Conservation (phyloP, 2,888 invertebrate genomes). For the Arenicola marina region DNA sequence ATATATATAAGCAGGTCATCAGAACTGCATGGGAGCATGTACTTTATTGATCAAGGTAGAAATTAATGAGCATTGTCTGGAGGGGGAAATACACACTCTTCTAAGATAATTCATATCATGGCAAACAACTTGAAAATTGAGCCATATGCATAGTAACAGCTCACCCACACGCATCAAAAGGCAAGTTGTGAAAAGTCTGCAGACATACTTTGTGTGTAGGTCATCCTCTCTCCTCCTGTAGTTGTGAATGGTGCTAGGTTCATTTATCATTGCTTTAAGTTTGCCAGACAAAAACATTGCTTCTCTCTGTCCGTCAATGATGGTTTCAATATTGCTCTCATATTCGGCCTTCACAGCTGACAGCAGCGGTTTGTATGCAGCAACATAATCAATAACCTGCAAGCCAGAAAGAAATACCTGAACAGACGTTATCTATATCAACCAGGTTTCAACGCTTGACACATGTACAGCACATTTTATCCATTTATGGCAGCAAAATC, state of each 20-base stretch:
- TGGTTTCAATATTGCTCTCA: conserved; percentile 56
- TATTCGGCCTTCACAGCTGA: conserved; percentile 57
- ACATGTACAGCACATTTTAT: too few relatives aligned
- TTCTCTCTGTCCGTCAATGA: conserved; percentile 52
- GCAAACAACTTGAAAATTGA: too few relatives aligned
- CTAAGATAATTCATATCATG: too few relatives aligned
- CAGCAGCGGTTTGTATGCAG: conserved; percentile 54
- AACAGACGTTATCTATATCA: not conserved
- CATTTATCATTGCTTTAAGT: conserved; percentile 55
- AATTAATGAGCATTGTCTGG: too few relatives aligned
- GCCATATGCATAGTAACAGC: too few relatives aligned
- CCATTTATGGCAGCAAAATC: too few relatives aligned
- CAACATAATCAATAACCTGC: conserved; percentile 57
- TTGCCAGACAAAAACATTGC: conserved; percentile 53
- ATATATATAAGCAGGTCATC: too few relatives aligned
- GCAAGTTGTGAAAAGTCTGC: not conserved
- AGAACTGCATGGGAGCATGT: too few relatives aligned
- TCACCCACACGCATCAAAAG: too few relatives aligned
- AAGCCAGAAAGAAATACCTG: not conserved
- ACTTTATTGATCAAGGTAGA: too few relatives aligned
- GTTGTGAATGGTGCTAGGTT: conserved; percentile 55
- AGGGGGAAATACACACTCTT: too few relatives aligned
- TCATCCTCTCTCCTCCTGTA: conserved; percentile 55
- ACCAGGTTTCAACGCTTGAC: not conserved
- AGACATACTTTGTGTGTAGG: conserved; percentile 51